Evolutionary conservation across 1,140 invertebrate genomes (phyloP), one percentile per base, ranked within the genome.

Genomic region (Drosophila ercepeae): DNA sequence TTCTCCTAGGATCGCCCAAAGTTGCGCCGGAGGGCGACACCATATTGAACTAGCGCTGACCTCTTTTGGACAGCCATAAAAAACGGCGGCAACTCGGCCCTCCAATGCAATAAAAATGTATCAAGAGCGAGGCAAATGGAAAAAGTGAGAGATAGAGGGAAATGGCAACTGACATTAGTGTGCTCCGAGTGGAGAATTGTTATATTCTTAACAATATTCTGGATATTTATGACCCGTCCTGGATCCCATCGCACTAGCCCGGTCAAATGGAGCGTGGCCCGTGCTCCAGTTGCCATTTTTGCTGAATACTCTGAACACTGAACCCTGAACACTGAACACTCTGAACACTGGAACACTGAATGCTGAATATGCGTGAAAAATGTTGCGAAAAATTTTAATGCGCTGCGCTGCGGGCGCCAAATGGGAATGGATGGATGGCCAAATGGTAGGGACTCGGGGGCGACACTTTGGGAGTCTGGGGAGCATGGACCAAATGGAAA

Each of bases 121-220:
- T 64, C 57, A 64, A 39, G 14, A 39, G 58, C 44, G 21, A 23
- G 36, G 32, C 32, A 41, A 21, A 45, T 29, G 46, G 14, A 53
- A 23, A 23, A 32, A 25, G 13, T 3, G 44, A 1, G 9, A 52
- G 23, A 51, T 29, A 25, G 44, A 49, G 41, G 52, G 29, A 57
- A 63, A 21, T 49, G 41, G 60, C 55, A 46, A 42, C 21, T 64
- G 57, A 64, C 60, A 64, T 64, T 64, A 64, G 60, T 49, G 60
- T 16, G n/a, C 23, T 39, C 55, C 13, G 23, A 59, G 32, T 18
- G 42, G 23, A 61, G 57, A 75, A 88, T 86, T 86, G 73, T 86
- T 88, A 82, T 88, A 88, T 82, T 77, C 77, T 86, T 86, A 82
- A 86, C 77, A 86, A 88, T 88, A 88, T 88, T 82, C 60, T 55